Evolutionary conservation across 1,140 invertebrate genomes (phyloP), one percentile per base, ranked within the genome.

Genomic region (Leptinotarsa texana): DNA sequence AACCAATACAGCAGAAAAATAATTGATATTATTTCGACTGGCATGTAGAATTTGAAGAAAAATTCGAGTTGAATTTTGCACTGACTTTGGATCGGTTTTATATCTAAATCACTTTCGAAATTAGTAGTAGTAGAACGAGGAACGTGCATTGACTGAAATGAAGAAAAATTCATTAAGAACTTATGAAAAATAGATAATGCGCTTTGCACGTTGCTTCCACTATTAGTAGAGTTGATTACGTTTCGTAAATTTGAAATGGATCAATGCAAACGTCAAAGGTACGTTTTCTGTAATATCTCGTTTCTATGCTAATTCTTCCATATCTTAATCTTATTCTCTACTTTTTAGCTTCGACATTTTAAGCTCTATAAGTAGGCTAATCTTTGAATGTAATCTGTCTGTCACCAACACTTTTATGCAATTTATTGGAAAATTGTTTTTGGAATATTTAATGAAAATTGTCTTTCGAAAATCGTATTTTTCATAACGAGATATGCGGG

Each of bases 41-140:
- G 78, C 76, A 77, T 79, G 76, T 79, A 77, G 74, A 76, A 72
- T 76, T 79, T 79, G 74, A 65, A 57, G 73, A 73, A 71, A 75
- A 49, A 51, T 75, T 63, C 72, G 49, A 69, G 48, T 72, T 61
- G 70, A 75, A 77, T 74, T 33, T 79, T 79, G 78, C 78, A 79
- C 78, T 77, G 75, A 69, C 65, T 74, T 68, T 57, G 76, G 72
- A 76, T 79, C 76, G 72, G 73, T 75, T 57, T 57, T 77, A 63
- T 66, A 70, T 70, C 71, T 51, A 21, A 15, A 70, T 27, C 67
- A 77, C 67, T 74, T 74, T 65, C n/a, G 51, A 67, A 33, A 65
- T 74, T 13, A 72, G 73, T 77, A 77, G 75, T 66, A 68, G 63
- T 74, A 74, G 73, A 63, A 49, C n/a, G 69, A 70, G 69, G 51